Evolutionary conservation across 1,140 invertebrate genomes (phyloP), one percentile per base, ranked within the genome.

Genomic region (Drosophila funebris): DNA sequence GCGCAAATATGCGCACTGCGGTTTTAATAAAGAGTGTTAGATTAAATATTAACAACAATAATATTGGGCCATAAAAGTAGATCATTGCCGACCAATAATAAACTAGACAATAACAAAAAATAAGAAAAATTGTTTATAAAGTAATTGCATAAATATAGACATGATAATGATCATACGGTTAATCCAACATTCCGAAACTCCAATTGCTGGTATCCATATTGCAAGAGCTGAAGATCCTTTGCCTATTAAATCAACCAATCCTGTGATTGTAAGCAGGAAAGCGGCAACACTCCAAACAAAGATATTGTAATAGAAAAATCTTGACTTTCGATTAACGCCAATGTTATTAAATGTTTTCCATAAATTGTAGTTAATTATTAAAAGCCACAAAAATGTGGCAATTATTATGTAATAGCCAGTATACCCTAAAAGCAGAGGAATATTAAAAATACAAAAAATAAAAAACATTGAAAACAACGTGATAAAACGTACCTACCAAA

Each of bases 21-120:
- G 96, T 96, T 16, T 94, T 91, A 2, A 93, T 83, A 16, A 97
- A 97, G 13, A 97, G 92, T 1, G 92, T 82, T 11, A 94, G 92
- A 82, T 97, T 97, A 69, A 93, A 92, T 0, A 95, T 39, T 1
- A 96, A 93, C 1, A 96, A 92, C 4, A 95, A 71, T 3, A 93
- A 93, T 52, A 96, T 94, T 0, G 96, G 96, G 0, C 93, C 93
- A 82, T 95, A 96, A 91, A 96, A 96, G 89, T 96, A 97, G 16
- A 94, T 72, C 8, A 95, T 91, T 46, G 93, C 92, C 4, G 93
- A 24, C 56, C 54, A 50, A 20, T 3, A 2, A 6, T 24, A 3
- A 4, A 39, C 72, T 72, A 24, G 14, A 39, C 0, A 58, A 53
- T 27, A n/a, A n/a, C 36, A 31, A 4, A 31, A 13, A 31, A 43